These are phyloP conservation scores for Salvelinus fontinalis DNA, from an alignment of 2,113 vertebrate genomes.

Conservation along the genomic window DNA sequence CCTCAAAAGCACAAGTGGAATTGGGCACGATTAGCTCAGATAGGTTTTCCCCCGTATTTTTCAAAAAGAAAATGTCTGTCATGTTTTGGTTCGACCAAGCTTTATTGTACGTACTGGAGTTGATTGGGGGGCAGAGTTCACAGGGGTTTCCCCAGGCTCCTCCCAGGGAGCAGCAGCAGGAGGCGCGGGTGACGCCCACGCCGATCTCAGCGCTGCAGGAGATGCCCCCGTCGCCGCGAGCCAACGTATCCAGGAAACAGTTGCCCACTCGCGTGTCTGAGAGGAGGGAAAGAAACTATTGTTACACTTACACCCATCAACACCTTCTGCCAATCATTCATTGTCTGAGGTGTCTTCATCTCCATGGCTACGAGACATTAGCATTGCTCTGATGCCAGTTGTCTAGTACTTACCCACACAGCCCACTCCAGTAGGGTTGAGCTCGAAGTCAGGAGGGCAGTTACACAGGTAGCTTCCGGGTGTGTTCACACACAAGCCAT, in stretches of 20 bases:
- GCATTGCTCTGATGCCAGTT: not conserved
- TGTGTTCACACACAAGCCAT: conserved; percentile 89
- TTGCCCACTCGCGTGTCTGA: conserved; percentile 88
- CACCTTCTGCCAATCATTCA: not conserved
- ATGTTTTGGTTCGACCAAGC: not conserved
- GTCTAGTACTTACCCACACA: conserved; percentile 84
- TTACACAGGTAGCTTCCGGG: conserved; percentile 89
- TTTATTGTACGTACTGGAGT: conserved; percentile 81
- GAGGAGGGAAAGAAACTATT: not conserved
- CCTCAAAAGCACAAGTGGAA: too few relatives aligned
- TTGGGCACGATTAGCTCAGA: too few relatives aligned
- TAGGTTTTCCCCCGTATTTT: too few relatives aligned
- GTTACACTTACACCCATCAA: not conserved
- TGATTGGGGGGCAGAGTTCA: conserved; percentile 84
- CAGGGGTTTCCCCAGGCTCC: conserved; percentile 92
- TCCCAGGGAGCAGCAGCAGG: conserved; percentile 91
- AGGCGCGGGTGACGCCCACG: conserved; percentile 84
- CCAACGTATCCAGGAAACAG: conserved; percentile 86
- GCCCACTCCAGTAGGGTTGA: conserved; percentile 90
- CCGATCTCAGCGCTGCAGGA: conserved; percentile 89
- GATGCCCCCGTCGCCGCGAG: conserved; percentile 86
- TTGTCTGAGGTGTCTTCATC: not conserved
- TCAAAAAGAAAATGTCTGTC: too few relatives aligned
- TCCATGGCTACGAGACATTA: too few relatives aligned
- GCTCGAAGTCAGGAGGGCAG: conserved; percentile 90